Evolutionary conservation across 2,888 invertebrate species (phyloP).

Genomic region (Monopis laevigella): DNA sequence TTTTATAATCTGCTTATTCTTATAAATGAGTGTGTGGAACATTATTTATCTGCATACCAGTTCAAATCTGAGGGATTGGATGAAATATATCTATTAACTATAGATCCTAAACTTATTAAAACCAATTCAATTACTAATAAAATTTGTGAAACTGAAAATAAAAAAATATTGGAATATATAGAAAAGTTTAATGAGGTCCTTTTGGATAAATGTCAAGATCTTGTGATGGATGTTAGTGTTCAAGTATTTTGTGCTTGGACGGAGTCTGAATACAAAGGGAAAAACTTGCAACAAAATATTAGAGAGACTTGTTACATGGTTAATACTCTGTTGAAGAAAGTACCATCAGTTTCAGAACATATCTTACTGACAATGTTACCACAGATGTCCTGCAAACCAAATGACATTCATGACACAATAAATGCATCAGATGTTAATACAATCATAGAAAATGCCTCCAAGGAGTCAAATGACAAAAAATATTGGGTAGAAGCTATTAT

Average conservation of each 20-base stretch:
- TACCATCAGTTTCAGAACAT: slow-evolving; percentile 32
- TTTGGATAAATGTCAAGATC: slow-evolving; percentile 37
- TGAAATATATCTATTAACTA: slow-evolving; percentile 36
- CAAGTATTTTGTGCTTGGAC: slow-evolving; percentile 57
- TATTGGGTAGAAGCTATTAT: slow-evolving; percentile 43
- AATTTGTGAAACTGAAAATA: slow-evolving; percentile 29
- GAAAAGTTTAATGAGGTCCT: slow-evolving; percentile 33
- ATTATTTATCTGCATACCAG: slow-evolving; percentile 28
- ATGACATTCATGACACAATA: slow-evolving; percentile 36
- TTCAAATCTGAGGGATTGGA: slow-evolving; percentile 25
- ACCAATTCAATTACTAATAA: slow-evolving; percentile 22
- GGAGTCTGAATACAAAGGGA: slow-evolving; percentile 43
- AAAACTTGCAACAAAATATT: slow-evolving; percentile 43
- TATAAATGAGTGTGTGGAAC: slow-evolving; percentile 30
- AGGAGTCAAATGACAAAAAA: slow-evolving; percentile 27
- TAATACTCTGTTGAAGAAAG: slow-evolving; percentile 26
- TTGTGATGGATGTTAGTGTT: slow-evolving; percentile 49
- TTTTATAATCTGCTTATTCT: slow-evolving; percentile 30
- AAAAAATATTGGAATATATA: slow-evolving; percentile 30
- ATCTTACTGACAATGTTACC: slow-evolving; percentile 40
- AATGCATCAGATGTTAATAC: slow-evolving; percentile 29
- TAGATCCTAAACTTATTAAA: slow-evolving; percentile 27
- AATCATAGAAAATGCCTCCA: slow-evolving; percentile 36
- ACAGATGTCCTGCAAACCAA: slow-evolving; percentile 42
- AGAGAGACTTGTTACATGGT: slow-evolving; percentile 45